These are phyloP conservation scores for Leptosomus discolor DNA, from an alignment of 2,113 vertebrate species.

Conservation along the genomic window DNA sequence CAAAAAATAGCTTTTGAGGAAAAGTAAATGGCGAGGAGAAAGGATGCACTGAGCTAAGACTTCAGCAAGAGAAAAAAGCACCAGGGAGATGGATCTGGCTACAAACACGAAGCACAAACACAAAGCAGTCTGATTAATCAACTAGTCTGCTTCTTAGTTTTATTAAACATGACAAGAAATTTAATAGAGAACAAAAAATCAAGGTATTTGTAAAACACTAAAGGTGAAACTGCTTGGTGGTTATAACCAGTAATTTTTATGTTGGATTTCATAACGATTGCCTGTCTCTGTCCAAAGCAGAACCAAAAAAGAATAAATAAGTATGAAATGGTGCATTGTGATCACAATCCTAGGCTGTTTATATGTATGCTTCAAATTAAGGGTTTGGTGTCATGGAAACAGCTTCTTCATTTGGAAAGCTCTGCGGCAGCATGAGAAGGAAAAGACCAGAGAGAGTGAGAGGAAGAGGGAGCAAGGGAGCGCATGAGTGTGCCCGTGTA, in stretches of 20 bases:
- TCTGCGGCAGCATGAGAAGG: constrained; percentile 58
- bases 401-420: constrained; percentile 76
- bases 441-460: not conserved
- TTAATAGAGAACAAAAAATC: constrained; percentile 37
- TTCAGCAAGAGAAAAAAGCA: not conserved
- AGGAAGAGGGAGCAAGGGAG: not conserved
- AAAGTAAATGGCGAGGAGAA: not conserved
- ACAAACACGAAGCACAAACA: not conserved
- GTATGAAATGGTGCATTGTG: constrained; percentile 54
- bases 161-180: constrained; percentile 58
- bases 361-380: constrained; percentile 74
- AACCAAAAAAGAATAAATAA: constrained; percentile 34
- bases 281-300: not conserved
- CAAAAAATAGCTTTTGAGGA: not conserved
- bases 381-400: constrained; percentile 80
- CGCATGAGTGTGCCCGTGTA: not conserved
- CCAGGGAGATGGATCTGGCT: not conserved
- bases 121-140: constrained; percentile 37
- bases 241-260: constrained; percentile 12
- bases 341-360: constrained; percentile 61
- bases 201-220: constrained; percentile 39
- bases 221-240: not conserved
- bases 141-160: constrained; percentile 21
- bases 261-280: not conserved
- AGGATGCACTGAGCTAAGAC: not conserved